Evolutionary conservation across 2,113 vertebrate genomes (phyloP).

Genomic region (Pomatostomus ruficeps): DNA sequence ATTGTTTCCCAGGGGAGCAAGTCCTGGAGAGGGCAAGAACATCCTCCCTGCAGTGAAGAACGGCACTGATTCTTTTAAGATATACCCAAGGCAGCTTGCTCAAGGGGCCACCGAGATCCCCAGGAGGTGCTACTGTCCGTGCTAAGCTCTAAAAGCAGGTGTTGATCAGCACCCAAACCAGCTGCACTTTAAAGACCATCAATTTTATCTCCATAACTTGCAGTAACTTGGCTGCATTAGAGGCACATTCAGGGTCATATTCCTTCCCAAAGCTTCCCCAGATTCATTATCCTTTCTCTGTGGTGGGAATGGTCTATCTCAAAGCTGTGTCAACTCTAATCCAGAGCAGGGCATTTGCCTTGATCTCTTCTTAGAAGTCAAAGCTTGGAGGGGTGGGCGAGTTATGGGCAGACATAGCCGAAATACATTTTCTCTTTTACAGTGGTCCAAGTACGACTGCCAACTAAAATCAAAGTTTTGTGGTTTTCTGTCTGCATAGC

Average conservation of each 20-base stretch:
- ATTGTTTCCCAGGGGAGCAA: neutral
- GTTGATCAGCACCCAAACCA: neutral
- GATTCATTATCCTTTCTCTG: neutral
- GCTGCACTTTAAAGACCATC: neutral
- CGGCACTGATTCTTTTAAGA: neutral
- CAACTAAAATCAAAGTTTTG: conserved; percentile 46
- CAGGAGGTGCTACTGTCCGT: too few species aligned
- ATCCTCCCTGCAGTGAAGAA: neutral
- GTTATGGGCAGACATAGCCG: neutral
- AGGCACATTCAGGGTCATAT: neutral
- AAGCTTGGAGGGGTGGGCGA: neutral
- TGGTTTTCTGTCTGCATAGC: conserved; percentile 55
- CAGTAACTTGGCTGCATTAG: neutral
- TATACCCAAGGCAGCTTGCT: neutral
- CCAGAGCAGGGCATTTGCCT: neutral
- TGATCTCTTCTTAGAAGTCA: neutral
- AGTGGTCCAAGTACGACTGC: conserved; percentile 22
- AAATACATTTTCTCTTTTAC: conserved; percentile 38
- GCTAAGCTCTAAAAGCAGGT: neutral
- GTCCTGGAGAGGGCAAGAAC: neutral
- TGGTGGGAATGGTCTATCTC: neutral
- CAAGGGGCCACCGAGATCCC: neutral
- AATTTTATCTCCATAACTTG: neutral
- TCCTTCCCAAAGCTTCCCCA: neutral
- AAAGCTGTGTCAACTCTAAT: neutral